A percentile compares a stretch with the other conserved stretches of the same genome.
Evolutionary conservation across 2,113 vertebrate species (phyloP).

Genomic region (Scortum barcoo): DNA sequence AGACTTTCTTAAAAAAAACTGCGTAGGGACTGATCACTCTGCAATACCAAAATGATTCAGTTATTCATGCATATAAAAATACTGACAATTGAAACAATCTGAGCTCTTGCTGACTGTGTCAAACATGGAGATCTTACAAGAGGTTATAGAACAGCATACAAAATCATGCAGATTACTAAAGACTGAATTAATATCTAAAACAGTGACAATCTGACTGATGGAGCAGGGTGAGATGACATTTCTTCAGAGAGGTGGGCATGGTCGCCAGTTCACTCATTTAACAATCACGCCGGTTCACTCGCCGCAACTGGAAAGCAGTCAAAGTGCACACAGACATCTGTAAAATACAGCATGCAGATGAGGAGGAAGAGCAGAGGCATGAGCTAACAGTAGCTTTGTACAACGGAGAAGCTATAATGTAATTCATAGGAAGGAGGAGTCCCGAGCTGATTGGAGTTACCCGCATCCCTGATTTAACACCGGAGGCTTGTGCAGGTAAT

Average conservation of each 20-base stretch:
- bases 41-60: background rate
- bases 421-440: background rate
- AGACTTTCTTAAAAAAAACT: background rate
- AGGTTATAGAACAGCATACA: background rate
- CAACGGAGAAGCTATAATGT: background rate
- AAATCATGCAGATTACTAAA: background rate
- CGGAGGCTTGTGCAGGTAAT: background rate
- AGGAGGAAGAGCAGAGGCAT: background rate
- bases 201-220: background rate
- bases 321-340: background rate
- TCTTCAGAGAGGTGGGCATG: too few species aligned
- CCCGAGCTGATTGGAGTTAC: background rate
- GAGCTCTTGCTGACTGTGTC: conserved; percentile 3
- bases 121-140: conserved; percentile 12
- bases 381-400: background rate
- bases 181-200: background rate
- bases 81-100: conserved; percentile 29
- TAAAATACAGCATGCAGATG: background rate
- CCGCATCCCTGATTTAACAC: background rate
- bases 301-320: background rate
- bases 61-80: conserved; percentile 1
- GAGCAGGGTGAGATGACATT: background rate
- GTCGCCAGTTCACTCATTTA: background rate
- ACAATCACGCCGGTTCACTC: background rate
- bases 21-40: background rate